Evolutionary conservation across 1,140 invertebrate genomes (phyloP).

Genomic region (Lasioglossum baleicum): DNA sequence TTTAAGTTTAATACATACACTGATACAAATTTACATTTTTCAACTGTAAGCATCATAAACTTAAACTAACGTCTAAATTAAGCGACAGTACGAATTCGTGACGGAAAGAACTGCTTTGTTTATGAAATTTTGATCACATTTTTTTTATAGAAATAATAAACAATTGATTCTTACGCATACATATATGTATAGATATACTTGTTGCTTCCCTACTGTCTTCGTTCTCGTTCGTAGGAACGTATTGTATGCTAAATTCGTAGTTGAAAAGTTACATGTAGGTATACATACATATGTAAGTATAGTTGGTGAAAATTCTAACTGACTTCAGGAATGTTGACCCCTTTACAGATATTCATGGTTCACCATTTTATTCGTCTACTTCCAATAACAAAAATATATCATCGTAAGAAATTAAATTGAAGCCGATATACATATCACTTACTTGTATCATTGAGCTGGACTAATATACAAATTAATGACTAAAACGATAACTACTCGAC

Average conservation of each 20-base stretch:
- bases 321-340: slow-evolving; percentile 2
- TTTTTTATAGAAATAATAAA: slow-evolving; percentile 26
- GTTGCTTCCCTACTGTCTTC: not conserved
- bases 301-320: not conserved
- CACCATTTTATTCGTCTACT: slow-evolving; percentile 60
- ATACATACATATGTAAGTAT: not conserved
- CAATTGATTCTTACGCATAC: not conserved
- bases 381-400: slow-evolving; percentile 70
- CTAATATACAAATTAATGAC: slow-evolving; percentile 63
- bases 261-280: not conserved
- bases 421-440: slow-evolving; percentile 53
- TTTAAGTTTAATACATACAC: not conserved
- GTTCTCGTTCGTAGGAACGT: not conserved
- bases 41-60: not conserved
- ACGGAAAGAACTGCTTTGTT: slow-evolving; percentile 2
- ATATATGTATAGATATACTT: not conserved
- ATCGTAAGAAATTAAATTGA: slow-evolving; percentile 66
- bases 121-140: not conserved
- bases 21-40: not conserved
- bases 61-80: slow-evolving; percentile 17
- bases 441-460: slow-evolving; percentile 44
- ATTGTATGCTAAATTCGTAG: not conserved
- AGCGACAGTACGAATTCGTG: not conserved
- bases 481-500: slow-evolving; percentile 20
- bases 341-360: slow-evolving; percentile 9